These are phyloP conservation scores for Nannoperca australis DNA, from an alignment of 2,797 vertebrate species.

Conservation along the genomic window DNA sequence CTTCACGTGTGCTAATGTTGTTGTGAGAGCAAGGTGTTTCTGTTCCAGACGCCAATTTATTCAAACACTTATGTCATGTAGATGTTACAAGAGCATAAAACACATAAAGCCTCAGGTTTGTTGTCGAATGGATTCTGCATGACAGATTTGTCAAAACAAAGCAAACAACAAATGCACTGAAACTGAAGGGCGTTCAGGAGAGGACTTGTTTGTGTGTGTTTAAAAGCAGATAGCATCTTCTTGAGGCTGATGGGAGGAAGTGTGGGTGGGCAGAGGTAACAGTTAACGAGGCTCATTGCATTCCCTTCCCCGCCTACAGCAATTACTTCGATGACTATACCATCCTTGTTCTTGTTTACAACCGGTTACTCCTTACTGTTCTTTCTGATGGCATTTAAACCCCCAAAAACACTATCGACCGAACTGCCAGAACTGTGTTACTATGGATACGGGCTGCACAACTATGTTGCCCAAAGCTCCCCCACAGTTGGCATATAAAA, in stretches of 20 bases:
- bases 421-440: constrained; percentile 43
- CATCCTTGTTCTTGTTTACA: constrained; percentile 53
- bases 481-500: constrained; percentile 60
- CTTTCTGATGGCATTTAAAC: constrained; percentile 56
- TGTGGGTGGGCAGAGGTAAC: constrained; percentile 51
- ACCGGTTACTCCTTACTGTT: constrained; percentile 36
- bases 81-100: neutral
- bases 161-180: constrained; percentile 13
- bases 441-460: constrained; percentile 59
- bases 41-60: neutral
- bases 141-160: constrained; percentile 17
- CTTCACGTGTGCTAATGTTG: constrained; percentile 15
- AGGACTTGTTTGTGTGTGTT: constrained; percentile 62
- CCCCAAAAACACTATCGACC: constrained; percentile 30
- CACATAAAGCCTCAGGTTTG: neutral
- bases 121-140: constrained; percentile 5
- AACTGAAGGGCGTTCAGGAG: constrained; percentile 38
- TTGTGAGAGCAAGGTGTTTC: neutral
- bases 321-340: constrained; percentile 33
- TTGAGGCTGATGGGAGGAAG: constrained; percentile 42
- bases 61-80: neutral
- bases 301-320: constrained; percentile 50
- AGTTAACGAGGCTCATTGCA: constrained; percentile 54
- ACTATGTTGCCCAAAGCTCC: constrained; percentile 44
- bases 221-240: constrained; percentile 65